Evolutionary conservation across 2,888 invertebrate genomes (phyloP).

Genomic region (Graphium colonna): DNA sequence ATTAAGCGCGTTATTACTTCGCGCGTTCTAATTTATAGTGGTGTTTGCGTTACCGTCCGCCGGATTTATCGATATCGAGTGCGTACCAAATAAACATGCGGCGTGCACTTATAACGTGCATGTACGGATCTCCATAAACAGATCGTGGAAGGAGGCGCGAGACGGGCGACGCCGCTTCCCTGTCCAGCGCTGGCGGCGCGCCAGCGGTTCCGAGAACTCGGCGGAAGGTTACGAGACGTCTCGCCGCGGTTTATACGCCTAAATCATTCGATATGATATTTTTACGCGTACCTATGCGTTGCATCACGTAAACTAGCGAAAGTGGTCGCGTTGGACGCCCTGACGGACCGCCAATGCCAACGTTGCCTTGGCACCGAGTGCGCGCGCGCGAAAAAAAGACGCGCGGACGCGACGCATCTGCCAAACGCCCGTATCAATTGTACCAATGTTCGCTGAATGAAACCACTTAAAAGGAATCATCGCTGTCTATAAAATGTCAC

Average conservation of each 20-base stretch:
- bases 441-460: slow-evolving; percentile 7
- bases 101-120: slow-evolving; percentile 38
- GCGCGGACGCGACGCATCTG: background rate
- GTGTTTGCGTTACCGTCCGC: slow-evolving; percentile 35
- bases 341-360: slow-evolving; percentile 11
- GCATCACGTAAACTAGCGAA: slow-evolving; percentile 10
- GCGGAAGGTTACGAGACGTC: slow-evolving; percentile 76
- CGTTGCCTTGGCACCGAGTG: slow-evolving; percentile 14
- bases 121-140: slow-evolving; percentile 68
- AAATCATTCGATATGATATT: slow-evolving; percentile 71
- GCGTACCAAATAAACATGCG: slow-evolving; percentile 56
- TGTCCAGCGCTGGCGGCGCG: slow-evolving; percentile 60
- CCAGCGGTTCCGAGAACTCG: slow-evolving; percentile 75
- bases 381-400: background rate
- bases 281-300: slow-evolving; percentile 33
- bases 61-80: slow-evolving; percentile 40
- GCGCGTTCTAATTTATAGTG: slow-evolving; percentile 30
- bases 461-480: slow-evolving; percentile 20
- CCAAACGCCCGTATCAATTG: slow-evolving; percentile 7
- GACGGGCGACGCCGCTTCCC: slow-evolving; percentile 66
- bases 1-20: slow-evolving; percentile 30
- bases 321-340: background rate
- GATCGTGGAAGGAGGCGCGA: slow-evolving; percentile 61
- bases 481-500: slow-evolving; percentile 27
- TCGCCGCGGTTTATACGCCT: slow-evolving; percentile 74